Base-by-base conservation (phyloP, 2,797 vertebrate species). In the Tenualosa thibaudeaui region DNA sequence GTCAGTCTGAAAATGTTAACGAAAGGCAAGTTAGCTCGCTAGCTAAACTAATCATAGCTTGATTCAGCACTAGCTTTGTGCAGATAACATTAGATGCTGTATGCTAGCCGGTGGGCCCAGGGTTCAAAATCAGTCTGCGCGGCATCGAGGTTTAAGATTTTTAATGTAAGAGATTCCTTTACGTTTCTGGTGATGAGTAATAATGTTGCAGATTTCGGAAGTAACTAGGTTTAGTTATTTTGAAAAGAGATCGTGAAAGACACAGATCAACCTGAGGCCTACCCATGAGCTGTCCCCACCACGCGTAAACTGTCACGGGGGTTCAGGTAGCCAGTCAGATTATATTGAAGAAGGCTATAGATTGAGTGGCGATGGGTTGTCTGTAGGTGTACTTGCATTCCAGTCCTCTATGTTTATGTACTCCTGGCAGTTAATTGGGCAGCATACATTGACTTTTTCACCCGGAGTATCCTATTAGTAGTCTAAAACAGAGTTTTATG, bases 51-150 rank as follows among this genome's bases (percentile, higher is more conserved):
- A 40, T 78, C 71, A 78, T 78, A 78, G 71, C 71, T 78, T 9
- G 40, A 78, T 78, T 78, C 71, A 78, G 37, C 71, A 78, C 71
- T 78, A 78, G 71, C 71, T 78, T 78, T 78, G 71, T 78, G 71
- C 71, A 43, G 71, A 78, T 43, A 71, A 71, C 68, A 31, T 71
- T 71, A 46, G 71, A 78, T 78, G 71, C 71, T 78, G 71, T 78
- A 7, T 46, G 71, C 71, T 78, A 78, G 40, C 37, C 37, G 40
- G 71, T 78, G 71, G 40, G 65, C 37, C 71, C 71, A 46, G 17
- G 71, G 71, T 8, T 78, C 15, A 78, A 19, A 43, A 78, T 43
- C 17, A 43, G 40, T 78, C 7, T 43, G 40, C 71, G 17, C 37
- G 7, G 37, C 40, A 46, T 46, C 40, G 71, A 78, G 17, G 17